Evolutionary conservation across 1,140 invertebrate genomes (phyloP).

Genomic region (Aphelenchoides besseyi): DNA sequence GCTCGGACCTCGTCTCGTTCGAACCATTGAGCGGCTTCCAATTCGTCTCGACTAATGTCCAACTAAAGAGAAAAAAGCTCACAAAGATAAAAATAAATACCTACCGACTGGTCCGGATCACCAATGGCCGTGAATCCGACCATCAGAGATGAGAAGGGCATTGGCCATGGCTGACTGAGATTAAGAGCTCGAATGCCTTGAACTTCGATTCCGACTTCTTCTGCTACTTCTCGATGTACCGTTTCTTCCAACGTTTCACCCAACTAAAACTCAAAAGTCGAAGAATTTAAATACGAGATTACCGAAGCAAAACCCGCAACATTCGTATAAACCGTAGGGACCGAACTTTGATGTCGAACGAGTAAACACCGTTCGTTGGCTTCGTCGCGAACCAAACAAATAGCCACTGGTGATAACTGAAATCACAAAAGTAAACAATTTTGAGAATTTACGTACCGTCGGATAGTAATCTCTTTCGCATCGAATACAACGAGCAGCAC

Average conservation of each 20-base stretch:
- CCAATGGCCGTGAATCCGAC: slow-evolving; percentile 66
- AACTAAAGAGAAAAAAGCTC: slow-evolving; percentile 60
- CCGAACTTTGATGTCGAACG: slow-evolving; percentile 66
- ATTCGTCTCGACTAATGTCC: slow-evolving; percentile 66
- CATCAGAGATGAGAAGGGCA: slow-evolving; percentile 68
- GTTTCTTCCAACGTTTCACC: slow-evolving; percentile 69
- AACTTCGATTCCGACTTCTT: slow-evolving; percentile 68
- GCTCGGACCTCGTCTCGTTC: slow-evolving; percentile 63
- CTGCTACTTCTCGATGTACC: slow-evolving; percentile 68
- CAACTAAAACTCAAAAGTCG: slow-evolving; percentile 44
- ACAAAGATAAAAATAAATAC: slow-evolving; percentile 20
- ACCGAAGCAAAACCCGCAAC: slow-evolving; percentile 69
- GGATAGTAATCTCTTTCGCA: slow-evolving; percentile 46
- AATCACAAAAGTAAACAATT: slow-evolving; percentile 21
- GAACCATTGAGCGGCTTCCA: slow-evolving; percentile 69
- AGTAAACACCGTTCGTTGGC: slow-evolving; percentile 65
- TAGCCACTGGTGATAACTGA: slow-evolving; percentile 66
- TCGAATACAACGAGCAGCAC: slow-evolving; percentile 37
- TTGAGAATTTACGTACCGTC: slow-evolving; percentile 28
- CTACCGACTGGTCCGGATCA: slow-evolving; percentile 53
- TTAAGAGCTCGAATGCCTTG: slow-evolving; percentile 66
- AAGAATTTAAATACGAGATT: slow-evolving; percentile 51
- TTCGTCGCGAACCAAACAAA: slow-evolving; percentile 66
- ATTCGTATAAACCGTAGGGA: slow-evolving; percentile 68
- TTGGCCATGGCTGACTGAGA: slow-evolving; percentile 68